phyloP scores from a whole-genome alignment of 2,797 vertebrate genomes.

The Psittacula derbiana region DNA sequence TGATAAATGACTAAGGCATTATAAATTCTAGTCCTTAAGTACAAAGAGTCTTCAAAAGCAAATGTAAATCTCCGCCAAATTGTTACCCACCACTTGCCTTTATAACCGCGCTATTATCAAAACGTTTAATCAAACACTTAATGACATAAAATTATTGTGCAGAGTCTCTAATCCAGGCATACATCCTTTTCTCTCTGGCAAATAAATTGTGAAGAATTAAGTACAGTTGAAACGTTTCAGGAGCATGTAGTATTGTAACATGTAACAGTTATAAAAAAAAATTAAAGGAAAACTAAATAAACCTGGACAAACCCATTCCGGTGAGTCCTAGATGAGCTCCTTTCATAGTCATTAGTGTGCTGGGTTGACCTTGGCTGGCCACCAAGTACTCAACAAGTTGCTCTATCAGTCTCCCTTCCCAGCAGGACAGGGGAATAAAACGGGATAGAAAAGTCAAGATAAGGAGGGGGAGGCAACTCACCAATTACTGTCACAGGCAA shows the following conservation, averaged over 20 bases:
- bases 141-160: constrained; percentile 35
- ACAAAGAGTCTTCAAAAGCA: constrained; percentile 31
- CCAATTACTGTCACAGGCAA: not conserved
- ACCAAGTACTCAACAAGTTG: not conserved
- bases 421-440: not conserved
- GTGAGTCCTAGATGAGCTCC: not conserved
- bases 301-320: not conserved
- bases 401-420: not conserved
- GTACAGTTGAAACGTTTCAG: not conserved
- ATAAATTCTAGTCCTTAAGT: constrained; percentile 23
- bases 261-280: not conserved
- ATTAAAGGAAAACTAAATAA: not conserved
- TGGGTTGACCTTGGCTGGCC: not conserved
- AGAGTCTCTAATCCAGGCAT: constrained; percentile 13
- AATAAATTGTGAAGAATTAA: not conserved
- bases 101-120: constrained; percentile 23
- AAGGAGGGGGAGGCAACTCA: not conserved
- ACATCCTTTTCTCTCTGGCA: not conserved
- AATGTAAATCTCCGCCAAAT: constrained; percentile 39
- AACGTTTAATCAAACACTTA: constrained; percentile 20
- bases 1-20: constrained; percentile 32
- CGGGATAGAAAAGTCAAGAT: not conserved
- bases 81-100: not conserved
- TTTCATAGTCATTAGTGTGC: not conserved
- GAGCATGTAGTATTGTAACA: not conserved